These are phyloP conservation scores for Drosophila maculinotata DNA, from an alignment of 2,888 invertebrate species.

Conservation along the genomic window DNA sequence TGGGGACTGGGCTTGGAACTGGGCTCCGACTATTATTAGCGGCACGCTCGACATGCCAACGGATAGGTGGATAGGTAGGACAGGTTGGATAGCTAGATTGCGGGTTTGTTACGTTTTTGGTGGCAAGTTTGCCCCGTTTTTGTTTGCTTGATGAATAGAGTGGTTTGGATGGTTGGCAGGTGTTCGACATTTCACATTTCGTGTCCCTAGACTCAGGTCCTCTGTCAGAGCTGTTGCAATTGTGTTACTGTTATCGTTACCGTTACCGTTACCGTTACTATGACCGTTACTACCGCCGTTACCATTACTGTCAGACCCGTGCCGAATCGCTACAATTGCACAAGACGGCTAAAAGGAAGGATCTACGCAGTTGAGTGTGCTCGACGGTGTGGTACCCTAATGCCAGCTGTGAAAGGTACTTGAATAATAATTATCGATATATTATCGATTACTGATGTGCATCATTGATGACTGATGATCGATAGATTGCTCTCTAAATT, in stretches of 20 bases:
- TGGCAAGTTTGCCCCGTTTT: not conserved
- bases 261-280: conserved; percentile 6
- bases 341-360: conserved; percentile 4
- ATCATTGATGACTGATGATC: too few species aligned
- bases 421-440: too few species aligned
- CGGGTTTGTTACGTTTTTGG: not conserved
- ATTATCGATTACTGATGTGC: too few species aligned
- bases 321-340: conserved; percentile 21
- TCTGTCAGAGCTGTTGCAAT: conserved; percentile 28
- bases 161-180: conserved; percentile 41
- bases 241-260: conserved; percentile 27
- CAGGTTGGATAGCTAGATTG: not conserved
- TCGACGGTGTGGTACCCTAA: not conserved
- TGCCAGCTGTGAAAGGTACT: too few species aligned
- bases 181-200: conserved; percentile 70
- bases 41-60: conserved; percentile 74
- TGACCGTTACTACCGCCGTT: conserved; percentile 9
- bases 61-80: conserved; percentile 2
- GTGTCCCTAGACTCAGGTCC: conserved; percentile 58
- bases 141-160: not conserved
- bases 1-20: not conserved
- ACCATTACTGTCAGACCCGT: conserved; percentile 6
- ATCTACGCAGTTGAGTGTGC: not conserved
- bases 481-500: too few species aligned
- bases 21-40: conserved; percentile 67